Evolutionary conservation across 1,140 invertebrate species (phyloP).

Genomic region (Drosophila kepulauana): DNA sequence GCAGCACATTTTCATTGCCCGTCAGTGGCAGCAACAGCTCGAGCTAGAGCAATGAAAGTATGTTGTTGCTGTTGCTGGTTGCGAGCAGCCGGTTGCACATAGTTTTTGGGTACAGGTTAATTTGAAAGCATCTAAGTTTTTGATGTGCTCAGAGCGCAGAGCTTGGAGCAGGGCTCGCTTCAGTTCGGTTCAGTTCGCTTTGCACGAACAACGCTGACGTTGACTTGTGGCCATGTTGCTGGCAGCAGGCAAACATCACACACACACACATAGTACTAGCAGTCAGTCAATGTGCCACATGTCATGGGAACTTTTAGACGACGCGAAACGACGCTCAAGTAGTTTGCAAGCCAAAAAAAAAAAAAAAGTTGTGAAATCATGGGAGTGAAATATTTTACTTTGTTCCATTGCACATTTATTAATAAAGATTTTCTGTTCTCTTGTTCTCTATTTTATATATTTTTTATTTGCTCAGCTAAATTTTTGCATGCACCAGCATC

Average conservation of each 20-base stretch:
- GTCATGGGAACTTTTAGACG: conserved; percentile 75
- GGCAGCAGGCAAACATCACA: conserved; percentile 37
- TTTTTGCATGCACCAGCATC: conserved; percentile 29
- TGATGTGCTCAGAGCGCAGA: conserved; percentile 51
- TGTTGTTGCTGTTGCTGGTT: conserved; percentile 14
- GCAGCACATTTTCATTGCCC: conserved; percentile 33
- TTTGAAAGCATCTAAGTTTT: conserved; percentile 81
- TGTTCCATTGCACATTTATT: conserved; percentile 72
- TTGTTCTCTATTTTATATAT: conserved; percentile 24
- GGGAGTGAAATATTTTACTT: conserved; percentile 80
- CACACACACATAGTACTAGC: conserved; percentile 12
- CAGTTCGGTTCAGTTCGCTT: neutral
- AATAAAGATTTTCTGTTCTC: conserved; percentile 61
- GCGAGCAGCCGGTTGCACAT: conserved; percentile 36
- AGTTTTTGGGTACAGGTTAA: conserved; percentile 60
- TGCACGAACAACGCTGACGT: conserved; percentile 54
- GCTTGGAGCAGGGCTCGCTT: no score
- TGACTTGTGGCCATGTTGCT: conserved; percentile 64
- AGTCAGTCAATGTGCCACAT: conserved; percentile 67
- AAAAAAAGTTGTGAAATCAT: conserved; percentile 69
- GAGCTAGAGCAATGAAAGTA: conserved; percentile 37
- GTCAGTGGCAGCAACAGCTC: conserved; percentile 37
- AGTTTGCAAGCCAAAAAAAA: conserved; percentile 9
- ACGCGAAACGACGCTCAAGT: conserved; percentile 27
- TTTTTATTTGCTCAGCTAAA: conserved; percentile 6